These are phyloP conservation scores for Meteorus colon DNA, from an alignment of 2,888 invertebrate genomes.

Conservation along the genomic window DNA sequence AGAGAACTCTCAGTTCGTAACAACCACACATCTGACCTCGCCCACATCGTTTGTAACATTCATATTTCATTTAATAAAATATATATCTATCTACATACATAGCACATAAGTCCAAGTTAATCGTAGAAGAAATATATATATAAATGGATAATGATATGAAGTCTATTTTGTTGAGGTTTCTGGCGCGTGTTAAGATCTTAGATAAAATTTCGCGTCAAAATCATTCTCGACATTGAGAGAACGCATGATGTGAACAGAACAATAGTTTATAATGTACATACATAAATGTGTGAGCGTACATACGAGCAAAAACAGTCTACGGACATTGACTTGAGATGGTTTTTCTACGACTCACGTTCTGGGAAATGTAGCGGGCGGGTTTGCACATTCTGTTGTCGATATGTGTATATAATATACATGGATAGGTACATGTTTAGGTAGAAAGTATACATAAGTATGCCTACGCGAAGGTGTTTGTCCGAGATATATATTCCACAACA, in stretches of 20 bases:
- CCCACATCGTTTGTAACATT: conserved; percentile 34
- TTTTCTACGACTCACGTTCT: conserved; percentile 22
- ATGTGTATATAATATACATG: neutral
- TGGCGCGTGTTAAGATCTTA: conserved; percentile 29
- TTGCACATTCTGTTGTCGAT: neutral
- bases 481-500: conserved; percentile 25
- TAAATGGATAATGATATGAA: conserved; percentile 19
- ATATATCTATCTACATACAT: neutral
- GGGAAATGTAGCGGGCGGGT: conserved; percentile 24
- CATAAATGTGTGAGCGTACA: neutral
- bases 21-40: conserved; percentile 28
- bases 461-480: conserved; percentile 35
- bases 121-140: conserved; percentile 16
- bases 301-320: neutral
- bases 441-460: conserved; percentile 22
- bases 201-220: conserved; percentile 31
- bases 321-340: conserved; percentile 18
- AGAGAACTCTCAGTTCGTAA: neutral
- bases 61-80: conserved; percentile 31
- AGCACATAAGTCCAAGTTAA: conserved; percentile 9
- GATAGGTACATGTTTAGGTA: neutral
- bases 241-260: neutral
- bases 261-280: neutral
- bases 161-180: neutral
- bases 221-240: neutral